Percentiles rank a stretch among this genome's conserved stretches.
Evolutionary conservation across 2,888 invertebrate species (phyloP).

Genomic region (Sceliomorpha sp.): DNA sequence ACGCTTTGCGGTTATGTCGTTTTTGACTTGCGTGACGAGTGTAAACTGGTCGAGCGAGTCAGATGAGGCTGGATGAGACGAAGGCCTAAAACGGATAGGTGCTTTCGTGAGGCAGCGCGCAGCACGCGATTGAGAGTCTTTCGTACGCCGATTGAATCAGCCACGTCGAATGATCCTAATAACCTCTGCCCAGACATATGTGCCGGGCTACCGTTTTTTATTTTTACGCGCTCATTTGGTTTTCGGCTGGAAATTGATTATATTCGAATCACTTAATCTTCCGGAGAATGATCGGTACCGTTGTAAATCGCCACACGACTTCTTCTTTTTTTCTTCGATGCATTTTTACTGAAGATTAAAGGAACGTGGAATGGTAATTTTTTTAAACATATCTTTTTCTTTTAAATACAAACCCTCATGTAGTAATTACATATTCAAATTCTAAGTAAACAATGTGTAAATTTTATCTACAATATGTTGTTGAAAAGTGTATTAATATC

Average conservation of each 20-base stretch:
- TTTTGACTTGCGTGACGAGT: constrained; percentile 41
- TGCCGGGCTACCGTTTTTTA: constrained; percentile 29
- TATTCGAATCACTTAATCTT: not conserved
- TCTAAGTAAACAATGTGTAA: too few species aligned
- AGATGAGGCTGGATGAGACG: constrained; percentile 27
- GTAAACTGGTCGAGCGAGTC: constrained; percentile 36
- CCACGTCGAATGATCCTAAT: constrained; percentile 34
- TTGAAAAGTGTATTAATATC: too few species aligned
- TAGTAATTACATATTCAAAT: too few species aligned
- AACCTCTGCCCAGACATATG: constrained; percentile 23
- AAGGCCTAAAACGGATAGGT: constrained; percentile 13
- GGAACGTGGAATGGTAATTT: too few species aligned
- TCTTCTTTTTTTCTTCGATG: too few species aligned
- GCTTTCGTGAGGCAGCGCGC: constrained; percentile 14
- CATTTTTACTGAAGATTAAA: too few species aligned
- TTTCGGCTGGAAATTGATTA: constrained; percentile 9
- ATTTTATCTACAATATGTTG: too few species aligned
- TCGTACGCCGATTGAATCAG: constrained; percentile 34
- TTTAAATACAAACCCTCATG: too few species aligned
- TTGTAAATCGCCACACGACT: too few species aligned
- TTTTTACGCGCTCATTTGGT: constrained; percentile 12
- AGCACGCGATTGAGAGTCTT: constrained; percentile 33
- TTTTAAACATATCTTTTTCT: too few species aligned
- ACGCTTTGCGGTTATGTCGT: constrained; percentile 12
- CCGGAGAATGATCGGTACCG: too few species aligned